A percentile compares a stretch with the other conserved stretches of the same genome.
Conservation (phyloP, 2,888 invertebrate species). For the Andrena marginata region DNA sequence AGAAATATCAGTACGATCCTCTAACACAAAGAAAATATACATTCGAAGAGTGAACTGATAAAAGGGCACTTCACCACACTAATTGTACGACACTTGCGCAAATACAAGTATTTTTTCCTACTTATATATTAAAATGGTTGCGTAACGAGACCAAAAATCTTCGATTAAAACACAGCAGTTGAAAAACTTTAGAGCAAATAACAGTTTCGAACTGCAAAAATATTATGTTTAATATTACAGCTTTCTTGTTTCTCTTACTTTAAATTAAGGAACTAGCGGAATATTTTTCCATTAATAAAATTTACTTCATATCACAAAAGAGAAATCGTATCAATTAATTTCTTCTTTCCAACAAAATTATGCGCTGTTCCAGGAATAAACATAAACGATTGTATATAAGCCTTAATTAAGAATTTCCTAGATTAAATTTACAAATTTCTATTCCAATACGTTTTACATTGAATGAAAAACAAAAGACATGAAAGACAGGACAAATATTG, state of each 20-base stretch:
- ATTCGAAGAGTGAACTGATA: not conserved
- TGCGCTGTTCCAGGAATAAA: not conserved
- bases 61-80: not conserved
- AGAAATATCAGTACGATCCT: not conserved
- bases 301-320: conserved; percentile 2
- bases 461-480: no score
- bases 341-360: not conserved
- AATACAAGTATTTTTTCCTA: not conserved
- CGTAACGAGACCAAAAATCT: not conserved
- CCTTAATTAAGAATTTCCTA: no score
- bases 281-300: not conserved
- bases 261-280: conserved; percentile 25
- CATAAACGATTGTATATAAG: not conserved
- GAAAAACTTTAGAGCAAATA: conserved; percentile 4
- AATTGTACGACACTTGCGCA: not conserved
- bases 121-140: not conserved
- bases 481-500: no score
- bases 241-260: conserved; percentile 26
- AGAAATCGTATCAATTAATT: conserved; percentile 9
- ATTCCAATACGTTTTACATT: no score
- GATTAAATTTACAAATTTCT: no score
- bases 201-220: not conserved
- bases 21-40: not conserved
- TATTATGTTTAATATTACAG: conserved; percentile 7
- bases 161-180: not conserved